phyloP scores from a whole-genome alignment of 2,888 invertebrate genomes.

The Physocephala rufipes region DNA sequence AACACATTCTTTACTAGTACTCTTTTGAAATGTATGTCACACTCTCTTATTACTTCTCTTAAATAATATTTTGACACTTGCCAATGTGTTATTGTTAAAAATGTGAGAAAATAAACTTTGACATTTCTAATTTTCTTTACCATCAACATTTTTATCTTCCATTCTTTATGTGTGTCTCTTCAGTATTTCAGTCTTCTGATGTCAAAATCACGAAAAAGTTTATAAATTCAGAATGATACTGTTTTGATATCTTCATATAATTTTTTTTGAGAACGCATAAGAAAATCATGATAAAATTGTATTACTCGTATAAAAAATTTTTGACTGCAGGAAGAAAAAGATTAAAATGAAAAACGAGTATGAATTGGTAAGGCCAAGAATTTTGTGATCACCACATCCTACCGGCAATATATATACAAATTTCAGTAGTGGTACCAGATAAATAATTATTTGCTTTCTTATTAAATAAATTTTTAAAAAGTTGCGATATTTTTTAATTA shows the following conservation, averaged over 20 bases:
- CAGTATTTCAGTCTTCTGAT: neutral
- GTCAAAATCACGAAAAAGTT: too few species aligned
- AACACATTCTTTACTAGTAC: too few species aligned
- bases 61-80: neutral
- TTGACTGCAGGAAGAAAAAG: neutral
- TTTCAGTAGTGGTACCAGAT: neutral
- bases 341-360: slow-evolving; percentile 47
- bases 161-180: neutral
- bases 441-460: neutral
- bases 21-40: too few species aligned
- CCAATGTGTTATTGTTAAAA: neutral
- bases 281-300: neutral
- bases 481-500: slow-evolving; percentile 23
- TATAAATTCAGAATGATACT: too few species aligned
- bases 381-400: neutral
- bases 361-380: slow-evolving; percentile 42
- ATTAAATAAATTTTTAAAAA: neutral
- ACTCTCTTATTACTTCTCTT: neutral
- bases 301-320: neutral
- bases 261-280: neutral
- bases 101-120: neutral
- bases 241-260: too few species aligned
- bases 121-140: neutral
- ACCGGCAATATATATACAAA: neutral
- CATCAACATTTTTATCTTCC: neutral